Evolutionary conservation across 2,888 invertebrate genomes (phyloP).

Genomic region (Argyresthia albistria): DNA sequence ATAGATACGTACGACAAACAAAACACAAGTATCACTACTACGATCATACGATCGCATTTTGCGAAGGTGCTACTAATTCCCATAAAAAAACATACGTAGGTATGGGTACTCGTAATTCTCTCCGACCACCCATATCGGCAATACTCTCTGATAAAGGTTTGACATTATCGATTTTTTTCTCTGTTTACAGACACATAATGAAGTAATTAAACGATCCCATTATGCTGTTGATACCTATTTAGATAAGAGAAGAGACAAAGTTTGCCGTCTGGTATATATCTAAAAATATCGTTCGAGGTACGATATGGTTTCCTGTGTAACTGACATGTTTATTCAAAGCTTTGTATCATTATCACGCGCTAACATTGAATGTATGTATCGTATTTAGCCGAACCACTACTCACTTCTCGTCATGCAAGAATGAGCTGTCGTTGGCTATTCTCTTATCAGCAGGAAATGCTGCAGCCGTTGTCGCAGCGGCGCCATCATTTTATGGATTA

Average conservation of each 20-base stretch:
- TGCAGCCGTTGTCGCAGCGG: constrained; percentile 41
- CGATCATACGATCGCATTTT: too few relatives aligned
- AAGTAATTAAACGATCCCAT: constrained; percentile 22
- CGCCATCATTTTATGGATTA: constrained; percentile 27
- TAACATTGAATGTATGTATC: too few relatives aligned
- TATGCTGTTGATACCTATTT: constrained; percentile 5
- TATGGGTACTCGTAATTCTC: too few relatives aligned
- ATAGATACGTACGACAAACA: too few relatives aligned
- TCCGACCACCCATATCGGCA: constrained; percentile 9
- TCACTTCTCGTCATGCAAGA: background rate
- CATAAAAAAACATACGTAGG: too few relatives aligned
- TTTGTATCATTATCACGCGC: background rate
- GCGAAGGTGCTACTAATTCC: too few relatives aligned
- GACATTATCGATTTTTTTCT: background rate
- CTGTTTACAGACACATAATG: constrained; percentile 19
- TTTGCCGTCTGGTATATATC: constrained; percentile 25
- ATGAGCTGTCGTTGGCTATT: constrained; percentile 10
- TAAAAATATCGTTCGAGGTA: constrained; percentile 29
- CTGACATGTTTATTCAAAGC: constrained; percentile 26
- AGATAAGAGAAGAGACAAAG: constrained; percentile 38
- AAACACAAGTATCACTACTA: too few relatives aligned
- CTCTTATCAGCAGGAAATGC: constrained; percentile 60
- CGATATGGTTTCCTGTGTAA: constrained; percentile 27
- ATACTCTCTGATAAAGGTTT: constrained; percentile 8
- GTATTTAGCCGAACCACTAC: too few relatives aligned